Evolutionary conservation across 1,140 invertebrate species (phyloP).

Genomic region (Anastrepha obliqua): DNA sequence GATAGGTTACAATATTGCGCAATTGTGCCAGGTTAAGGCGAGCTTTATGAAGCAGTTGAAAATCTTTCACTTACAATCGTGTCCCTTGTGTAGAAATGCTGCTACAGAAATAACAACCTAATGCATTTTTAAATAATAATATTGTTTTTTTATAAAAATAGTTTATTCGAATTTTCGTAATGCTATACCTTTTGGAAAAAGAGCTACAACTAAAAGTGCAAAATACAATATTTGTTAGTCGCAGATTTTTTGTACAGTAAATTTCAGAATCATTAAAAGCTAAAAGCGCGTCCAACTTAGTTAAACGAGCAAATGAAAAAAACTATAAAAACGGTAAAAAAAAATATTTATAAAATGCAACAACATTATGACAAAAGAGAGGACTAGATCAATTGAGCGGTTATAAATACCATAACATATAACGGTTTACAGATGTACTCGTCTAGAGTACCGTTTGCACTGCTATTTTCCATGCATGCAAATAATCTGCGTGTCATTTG

Average conservation of each 20-base stretch:
- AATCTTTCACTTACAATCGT: no score
- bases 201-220: constrained; percentile 37
- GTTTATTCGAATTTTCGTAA: constrained; percentile 45
- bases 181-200: constrained; percentile 14
- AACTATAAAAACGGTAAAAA: neutral
- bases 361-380: constrained; percentile 27
- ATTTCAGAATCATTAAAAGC: neutral
- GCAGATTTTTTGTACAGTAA: constrained; percentile 32
- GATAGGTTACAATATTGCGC: no score
- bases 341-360: neutral
- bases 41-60: no score
- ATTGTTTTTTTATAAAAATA: constrained; percentile 48
- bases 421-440: constrained; percentile 18
- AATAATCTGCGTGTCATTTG: neutral
- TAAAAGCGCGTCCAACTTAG: constrained; percentile 33
- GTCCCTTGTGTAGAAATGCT: no score
- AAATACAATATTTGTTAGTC: constrained; percentile 32
- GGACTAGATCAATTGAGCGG: constrained; percentile 12
- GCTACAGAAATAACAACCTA: no score
- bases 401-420: constrained; percentile 21
- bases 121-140: neutral
- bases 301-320: neutral
- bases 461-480: no score
- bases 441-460: no score
- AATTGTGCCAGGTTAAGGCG: no score